A percentile compares a stretch with the other conserved stretches of the same genome.
These are phyloP conservation scores for Ammospiza caudacuta DNA, from an alignment of 2,113 vertebrate genomes.

Conservation along the genomic window DNA sequence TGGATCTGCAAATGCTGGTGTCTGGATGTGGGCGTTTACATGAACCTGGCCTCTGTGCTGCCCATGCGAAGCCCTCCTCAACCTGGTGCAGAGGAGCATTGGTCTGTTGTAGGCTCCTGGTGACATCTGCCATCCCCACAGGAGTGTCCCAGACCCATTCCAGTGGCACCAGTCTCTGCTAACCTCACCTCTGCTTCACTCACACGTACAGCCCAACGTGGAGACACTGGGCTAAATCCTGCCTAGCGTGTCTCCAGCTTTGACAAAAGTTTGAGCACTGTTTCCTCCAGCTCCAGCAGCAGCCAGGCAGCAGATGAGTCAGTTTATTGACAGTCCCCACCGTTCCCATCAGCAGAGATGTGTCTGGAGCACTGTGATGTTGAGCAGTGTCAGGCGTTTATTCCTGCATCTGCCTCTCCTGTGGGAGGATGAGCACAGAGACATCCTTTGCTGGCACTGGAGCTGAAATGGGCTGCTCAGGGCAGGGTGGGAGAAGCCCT, in stretches of 20 bases:
- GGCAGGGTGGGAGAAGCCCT: not conserved
- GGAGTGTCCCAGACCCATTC: not conserved
- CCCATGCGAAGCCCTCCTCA: rapidly evolving
- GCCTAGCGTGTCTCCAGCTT: rapidly evolving
- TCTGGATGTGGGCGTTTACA: not conserved
- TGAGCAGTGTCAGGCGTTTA: not conserved
- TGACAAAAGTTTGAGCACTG: not conserved
- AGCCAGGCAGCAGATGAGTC: not conserved
- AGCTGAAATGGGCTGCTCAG: not conserved
- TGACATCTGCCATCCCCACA: not conserved
- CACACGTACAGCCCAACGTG: rapidly evolving
- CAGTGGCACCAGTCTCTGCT: not conserved
- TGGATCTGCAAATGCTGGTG: not conserved
- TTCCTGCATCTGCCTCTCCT: not conserved
- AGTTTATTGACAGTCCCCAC: not conserved
- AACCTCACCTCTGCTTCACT: not conserved
- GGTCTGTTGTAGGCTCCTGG: not conserved
- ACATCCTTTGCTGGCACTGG: not conserved
- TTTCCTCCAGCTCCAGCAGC: not conserved
- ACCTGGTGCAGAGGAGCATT: rapidly evolving
- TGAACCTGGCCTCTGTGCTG: not conserved
- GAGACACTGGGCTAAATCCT: not conserved
- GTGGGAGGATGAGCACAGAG: not conserved
- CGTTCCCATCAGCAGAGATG: not conserved
- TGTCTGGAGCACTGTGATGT: not conserved